Conservation (phyloP, 1,140 invertebrate species). For the Bombus cullumanus region DNA sequence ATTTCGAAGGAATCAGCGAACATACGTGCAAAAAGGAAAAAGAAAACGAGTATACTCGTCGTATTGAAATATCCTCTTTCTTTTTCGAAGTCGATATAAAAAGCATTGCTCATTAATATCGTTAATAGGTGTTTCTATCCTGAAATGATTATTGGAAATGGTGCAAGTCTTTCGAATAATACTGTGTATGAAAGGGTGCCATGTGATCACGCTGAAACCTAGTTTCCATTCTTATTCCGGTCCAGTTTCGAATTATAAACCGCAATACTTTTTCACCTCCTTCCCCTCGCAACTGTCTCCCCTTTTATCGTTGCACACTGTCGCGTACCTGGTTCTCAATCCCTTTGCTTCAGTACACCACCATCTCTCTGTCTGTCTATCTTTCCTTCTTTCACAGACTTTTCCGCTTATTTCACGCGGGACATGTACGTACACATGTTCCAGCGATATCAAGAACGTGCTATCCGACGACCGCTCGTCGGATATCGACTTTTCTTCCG, state of each 20-base stretch:
- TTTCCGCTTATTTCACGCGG: slow-evolving; percentile 31
- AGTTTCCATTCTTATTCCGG: not conserved
- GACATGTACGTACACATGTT: slow-evolving; percentile 34
- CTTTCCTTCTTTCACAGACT: not conserved
- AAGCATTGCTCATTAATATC: no score
- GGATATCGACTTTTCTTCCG: slow-evolving; percentile 65
- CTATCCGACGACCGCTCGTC: slow-evolving; percentile 9
- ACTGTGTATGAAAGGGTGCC: no score
- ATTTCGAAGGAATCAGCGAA: no score
- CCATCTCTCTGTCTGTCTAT: not conserved
- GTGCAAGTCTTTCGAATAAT: no score
- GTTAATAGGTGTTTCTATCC: no score
- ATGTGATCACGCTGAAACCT: not conserved
- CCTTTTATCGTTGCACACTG: not conserved
- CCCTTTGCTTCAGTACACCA: not conserved
- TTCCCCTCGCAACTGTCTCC: not conserved
- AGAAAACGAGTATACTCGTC: no score
- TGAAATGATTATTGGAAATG: no score
- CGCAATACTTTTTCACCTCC: not conserved
- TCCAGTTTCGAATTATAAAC: not conserved
- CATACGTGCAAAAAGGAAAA: no score
- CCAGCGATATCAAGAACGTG: slow-evolving; percentile 38
- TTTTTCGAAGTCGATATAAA: no score
- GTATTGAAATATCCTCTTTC: no score
- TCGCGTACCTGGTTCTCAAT: not conserved